Conservation (phyloP, 1,140 invertebrate genomes). For the Trinorchestia longiramus region DNA sequence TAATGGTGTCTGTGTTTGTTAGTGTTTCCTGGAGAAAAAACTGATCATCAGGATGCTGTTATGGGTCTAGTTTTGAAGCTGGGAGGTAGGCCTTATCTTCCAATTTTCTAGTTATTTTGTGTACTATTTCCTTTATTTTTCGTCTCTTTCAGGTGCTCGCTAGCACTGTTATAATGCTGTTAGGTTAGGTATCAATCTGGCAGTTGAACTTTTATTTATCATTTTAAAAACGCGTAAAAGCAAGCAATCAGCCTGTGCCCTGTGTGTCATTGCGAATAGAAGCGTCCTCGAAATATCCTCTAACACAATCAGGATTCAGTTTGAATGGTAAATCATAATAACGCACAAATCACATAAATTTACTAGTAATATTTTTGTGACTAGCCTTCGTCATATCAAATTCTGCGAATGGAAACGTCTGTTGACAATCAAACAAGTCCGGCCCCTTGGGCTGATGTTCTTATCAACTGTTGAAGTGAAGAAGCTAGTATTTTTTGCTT, state of each 20-base stretch:
- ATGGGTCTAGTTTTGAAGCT: too few relatives aligned
- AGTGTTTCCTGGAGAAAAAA: too few relatives aligned
- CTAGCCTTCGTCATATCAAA: constrained; percentile 19
- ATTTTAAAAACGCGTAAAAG: background rate
- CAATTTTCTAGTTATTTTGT: background rate
- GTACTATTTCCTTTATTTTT: background rate
- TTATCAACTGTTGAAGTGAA: background rate
- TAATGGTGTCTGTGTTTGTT: too few relatives aligned
- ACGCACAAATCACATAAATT: background rate
- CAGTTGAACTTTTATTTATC: too few relatives aligned
- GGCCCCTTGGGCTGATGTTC: constrained; percentile 6
- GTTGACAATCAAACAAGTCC: constrained; percentile 34
- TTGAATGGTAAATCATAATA: background rate
- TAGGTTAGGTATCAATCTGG: background rate
- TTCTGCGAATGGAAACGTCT: background rate
- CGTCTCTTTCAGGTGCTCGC: background rate
- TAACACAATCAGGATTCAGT: background rate
- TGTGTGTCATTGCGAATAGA: background rate
- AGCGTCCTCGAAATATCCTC: background rate
- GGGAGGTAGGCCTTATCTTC: too few relatives aligned
- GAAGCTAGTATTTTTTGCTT: background rate
- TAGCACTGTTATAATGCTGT: background rate
- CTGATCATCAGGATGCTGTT: too few relatives aligned
- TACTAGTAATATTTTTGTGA: background rate
- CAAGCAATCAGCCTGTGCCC: background rate